phyloP scores from a whole-genome alignment of 1,140 invertebrate species.

The Meteorus sp. region DNA sequence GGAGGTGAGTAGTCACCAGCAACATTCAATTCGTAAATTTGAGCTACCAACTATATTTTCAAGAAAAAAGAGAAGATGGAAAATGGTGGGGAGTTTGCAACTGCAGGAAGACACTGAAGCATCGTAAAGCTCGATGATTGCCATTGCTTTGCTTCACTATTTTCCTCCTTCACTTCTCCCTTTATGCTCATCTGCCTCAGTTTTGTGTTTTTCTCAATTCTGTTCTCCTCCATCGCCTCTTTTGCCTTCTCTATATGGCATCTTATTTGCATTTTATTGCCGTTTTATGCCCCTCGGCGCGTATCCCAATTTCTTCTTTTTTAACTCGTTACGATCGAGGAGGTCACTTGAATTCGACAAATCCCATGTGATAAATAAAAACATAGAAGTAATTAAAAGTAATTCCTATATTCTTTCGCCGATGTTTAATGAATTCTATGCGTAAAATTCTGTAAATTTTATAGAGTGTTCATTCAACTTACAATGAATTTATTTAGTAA shows the following conservation, averaged over 20 bases:
- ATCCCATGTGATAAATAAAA: constrained; percentile 7
- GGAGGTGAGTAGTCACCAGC: background rate
- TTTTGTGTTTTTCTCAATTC: constrained; percentile 5
- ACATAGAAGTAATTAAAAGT: background rate
- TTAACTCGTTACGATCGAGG: constrained; percentile 21
- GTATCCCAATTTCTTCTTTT: constrained; percentile 16
- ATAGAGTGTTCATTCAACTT: no score
- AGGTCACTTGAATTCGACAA: constrained; percentile 25
- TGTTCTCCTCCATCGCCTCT: no score
- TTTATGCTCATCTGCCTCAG: background rate
- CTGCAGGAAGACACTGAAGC: constrained; percentile 1
- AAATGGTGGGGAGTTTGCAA: constrained; percentile 16
- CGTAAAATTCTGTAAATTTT: no score
- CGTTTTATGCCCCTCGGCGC: constrained; percentile 29
- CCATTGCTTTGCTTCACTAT: constrained; percentile 18
- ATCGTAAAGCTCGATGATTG: constrained; percentile 33
- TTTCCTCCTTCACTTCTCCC: background rate
- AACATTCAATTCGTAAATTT: constrained; percentile 30
- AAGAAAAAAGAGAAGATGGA: background rate
- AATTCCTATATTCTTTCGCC: background rate
- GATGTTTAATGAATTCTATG: no score
- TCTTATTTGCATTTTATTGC: constrained; percentile 38
- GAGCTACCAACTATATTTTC: background rate
- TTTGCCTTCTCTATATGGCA: no score
- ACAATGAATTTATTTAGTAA: no score